Conservation (phyloP, 2,113 vertebrate genomes). For the Phaethon lepturus region DNA sequence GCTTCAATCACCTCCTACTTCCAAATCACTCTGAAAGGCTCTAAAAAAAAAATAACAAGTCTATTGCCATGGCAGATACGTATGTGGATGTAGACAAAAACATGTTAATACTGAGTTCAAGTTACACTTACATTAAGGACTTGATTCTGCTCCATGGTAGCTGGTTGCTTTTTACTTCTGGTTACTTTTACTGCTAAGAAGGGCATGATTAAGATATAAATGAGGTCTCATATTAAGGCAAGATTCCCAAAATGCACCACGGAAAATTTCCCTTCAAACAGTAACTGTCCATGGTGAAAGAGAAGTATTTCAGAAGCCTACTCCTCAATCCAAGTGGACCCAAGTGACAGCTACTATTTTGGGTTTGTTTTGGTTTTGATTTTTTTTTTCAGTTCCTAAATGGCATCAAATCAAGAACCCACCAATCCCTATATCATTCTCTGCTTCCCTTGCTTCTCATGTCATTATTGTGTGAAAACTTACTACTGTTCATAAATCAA, state of each 20-base stretch:
- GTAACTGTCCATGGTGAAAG: not conserved
- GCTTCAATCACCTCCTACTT: not conserved
- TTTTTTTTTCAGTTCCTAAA: not conserved
- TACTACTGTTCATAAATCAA: not conserved
- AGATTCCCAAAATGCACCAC: not conserved
- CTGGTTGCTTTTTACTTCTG: not conserved
- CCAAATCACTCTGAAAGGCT: not conserved
- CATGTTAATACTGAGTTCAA: not conserved
- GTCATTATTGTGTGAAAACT: not conserved
- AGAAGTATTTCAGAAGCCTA: not conserved
- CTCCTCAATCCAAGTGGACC: not conserved
- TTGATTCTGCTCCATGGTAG: fast-evolving
- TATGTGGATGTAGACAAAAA: not conserved
- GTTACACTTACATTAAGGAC: not conserved
- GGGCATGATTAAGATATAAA: not conserved
- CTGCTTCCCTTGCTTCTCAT: not conserved
- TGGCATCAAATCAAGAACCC: not conserved
- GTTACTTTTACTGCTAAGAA: not conserved
- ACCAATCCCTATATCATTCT: not conserved
- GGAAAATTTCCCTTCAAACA: not conserved
- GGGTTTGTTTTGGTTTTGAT: not conserved
- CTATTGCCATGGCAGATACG: not conserved
- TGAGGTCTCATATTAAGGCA: not conserved
- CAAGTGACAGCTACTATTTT: not conserved
- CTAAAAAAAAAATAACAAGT: not conserved